Evolutionary conservation across 1,140 invertebrate genomes (phyloP), one percentile per base, ranked within the genome.

Genomic region (Melitaea cinxia): DNA sequence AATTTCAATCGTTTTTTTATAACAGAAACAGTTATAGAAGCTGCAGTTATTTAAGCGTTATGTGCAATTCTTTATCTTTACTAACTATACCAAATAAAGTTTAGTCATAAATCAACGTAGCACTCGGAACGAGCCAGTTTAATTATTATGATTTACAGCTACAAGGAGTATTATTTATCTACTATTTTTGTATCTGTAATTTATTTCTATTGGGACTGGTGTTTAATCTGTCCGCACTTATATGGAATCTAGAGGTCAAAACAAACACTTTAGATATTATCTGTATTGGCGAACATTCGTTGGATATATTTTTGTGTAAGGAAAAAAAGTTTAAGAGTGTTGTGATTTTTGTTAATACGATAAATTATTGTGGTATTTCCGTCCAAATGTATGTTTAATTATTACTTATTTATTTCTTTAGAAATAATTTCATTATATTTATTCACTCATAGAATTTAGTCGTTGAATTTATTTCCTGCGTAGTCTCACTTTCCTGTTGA

Each of bases 71-170:
- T 42, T 42, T 14, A 4, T 42, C 30, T 17, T 42, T 17, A 42
- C 15, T 17, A 19, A 47, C 6, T 21, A 58, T 58, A 10, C 42
- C 6, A 63, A 33, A 55, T 50, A 21, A 24, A 47, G 59, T 61
- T 39, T 19, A 19, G n/a, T 28, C 15, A 64, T 64, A 64, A 64
- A 64, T 64, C 53, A 64, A 63, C 6, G 19, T 63, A 54, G 42
- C 50, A 62, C 50, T 54, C 30, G 7, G 3, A 12, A 23, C 2
- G 50, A n/a, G 56, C 52, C 39, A 49, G 26, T 47, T 47, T 63
- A 49, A 63, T 63, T 63, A 63, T 63, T 63, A 63, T 63, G 60
- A 63, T 49, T 63, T 63, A 63, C 39, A 26, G 50, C 17, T 50
- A 63, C 37, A 55, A 55, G 60, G 30, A 55, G 49, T 26, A 60